phyloP scores from a whole-genome alignment of 2,888 invertebrate species.

The Rotaria socialis region DNA sequence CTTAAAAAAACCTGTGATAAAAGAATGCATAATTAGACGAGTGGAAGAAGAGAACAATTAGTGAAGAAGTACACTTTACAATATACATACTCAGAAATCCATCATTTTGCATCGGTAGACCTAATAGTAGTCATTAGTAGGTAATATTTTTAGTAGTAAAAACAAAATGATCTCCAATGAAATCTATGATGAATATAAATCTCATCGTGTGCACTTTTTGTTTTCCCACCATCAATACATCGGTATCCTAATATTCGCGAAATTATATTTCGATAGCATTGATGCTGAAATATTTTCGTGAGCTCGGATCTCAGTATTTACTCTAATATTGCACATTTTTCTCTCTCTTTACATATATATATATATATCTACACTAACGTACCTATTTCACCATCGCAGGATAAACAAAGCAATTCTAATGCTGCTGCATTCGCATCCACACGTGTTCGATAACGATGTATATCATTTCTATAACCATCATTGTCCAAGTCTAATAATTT shows the following conservation, averaged over 20 bases:
- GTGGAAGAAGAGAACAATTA: not conserved
- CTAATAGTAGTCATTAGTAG: not conserved
- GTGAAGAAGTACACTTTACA: not conserved
- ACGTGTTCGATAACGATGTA: constrained; percentile 10
- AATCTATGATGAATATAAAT: no score
- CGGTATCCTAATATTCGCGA: no score
- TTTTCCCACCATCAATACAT: no score
- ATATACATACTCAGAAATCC: not conserved
- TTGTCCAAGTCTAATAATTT: constrained; percentile 17
- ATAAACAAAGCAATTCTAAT: constrained; percentile 32
- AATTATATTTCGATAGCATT: no score
- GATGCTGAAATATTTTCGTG: no score
- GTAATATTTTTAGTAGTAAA: not conserved
- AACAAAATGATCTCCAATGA: no score
- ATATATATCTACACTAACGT: not conserved
- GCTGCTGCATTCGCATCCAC: constrained; percentile 24
- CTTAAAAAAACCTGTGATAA: no score
- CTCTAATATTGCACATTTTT: no score
- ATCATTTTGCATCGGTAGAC: not conserved
- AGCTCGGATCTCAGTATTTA: no score
- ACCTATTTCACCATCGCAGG: constrained; percentile 21
- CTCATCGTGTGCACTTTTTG: no score
- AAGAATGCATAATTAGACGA: no score
- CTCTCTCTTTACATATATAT: no score
- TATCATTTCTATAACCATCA: not conserved